A percentile compares a stretch with the other conserved stretches of the same genome.
These are phyloP conservation scores for Centrocercus urophasianus DNA, from an alignment of 2,113 vertebrate species.

Conservation along the genomic window DNA sequence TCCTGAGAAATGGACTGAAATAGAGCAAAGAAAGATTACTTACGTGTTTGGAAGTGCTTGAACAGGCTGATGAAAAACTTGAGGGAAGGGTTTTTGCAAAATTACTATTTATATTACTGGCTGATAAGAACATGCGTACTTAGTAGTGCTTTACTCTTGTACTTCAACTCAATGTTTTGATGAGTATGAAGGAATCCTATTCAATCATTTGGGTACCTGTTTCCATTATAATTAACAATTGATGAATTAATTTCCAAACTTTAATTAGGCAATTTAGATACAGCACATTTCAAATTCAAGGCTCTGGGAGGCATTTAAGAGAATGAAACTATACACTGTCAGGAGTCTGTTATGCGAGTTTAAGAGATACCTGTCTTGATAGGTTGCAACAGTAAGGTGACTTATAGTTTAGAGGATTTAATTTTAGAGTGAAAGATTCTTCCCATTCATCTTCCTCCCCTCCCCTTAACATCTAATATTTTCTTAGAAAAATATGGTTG, in stretches of 20 bases:
- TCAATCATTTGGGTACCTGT: not conserved
- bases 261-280: conserved; percentile 36
- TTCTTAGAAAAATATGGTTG: not conserved
- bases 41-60: not conserved
- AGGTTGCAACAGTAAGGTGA: not conserved
- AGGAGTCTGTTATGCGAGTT: not conserved
- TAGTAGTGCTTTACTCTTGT: not conserved
- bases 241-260: not conserved
- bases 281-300: not conserved
- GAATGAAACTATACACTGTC: not conserved
- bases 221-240: conserved; percentile 3
- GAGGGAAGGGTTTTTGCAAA: not conserved
- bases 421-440: not conserved
- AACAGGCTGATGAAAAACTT: not conserved
- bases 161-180: not conserved
- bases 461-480: not conserved
- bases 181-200: not conserved
- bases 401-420: not conserved
- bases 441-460: not conserved
- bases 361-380: not conserved
- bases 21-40: not conserved
- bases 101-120: not conserved
- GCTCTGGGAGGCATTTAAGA: not conserved
- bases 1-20: not conserved
- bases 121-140: not conserved